Base-by-base conservation (phyloP, 2,888 invertebrate genomes). In the Trisateles emortualis region DNA sequence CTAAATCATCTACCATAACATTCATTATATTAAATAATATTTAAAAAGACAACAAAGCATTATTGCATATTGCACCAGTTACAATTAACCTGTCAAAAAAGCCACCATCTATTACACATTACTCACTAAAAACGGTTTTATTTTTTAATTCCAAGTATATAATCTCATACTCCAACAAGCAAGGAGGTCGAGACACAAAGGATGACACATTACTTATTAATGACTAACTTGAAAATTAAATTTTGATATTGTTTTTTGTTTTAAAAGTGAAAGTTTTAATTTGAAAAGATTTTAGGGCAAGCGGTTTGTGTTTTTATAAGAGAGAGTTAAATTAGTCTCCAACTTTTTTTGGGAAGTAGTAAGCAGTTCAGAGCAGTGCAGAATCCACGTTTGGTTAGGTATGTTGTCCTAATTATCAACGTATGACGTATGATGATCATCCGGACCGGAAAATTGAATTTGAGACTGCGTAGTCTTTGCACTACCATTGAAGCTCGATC, bases 141-240 rank as follows among this genome's bases (percentile, higher is more conserved):
- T 26, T 70, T n/a, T 64, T 70, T 66, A 64, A 60, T 68, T 72
- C 64, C 33, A 9, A 54, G 64, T 66, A 63, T 66, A 63, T 70
- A 53, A 72, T 69, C 54, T 62, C 65, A 72, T 73, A 78, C 72
- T 52, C 56, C 63, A 62, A 26, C 64, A 73, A 58, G 41, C 64
- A 78, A 71, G 53, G 65, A 79, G 81, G 83, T 63, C 76, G 61
- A 14, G 42, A 56, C 41, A 77, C 74, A 74, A 68, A 74, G 74
- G 68, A 76, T 81, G 79, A 78, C 76, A 79, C 78, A 79, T 45
- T 47, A 44, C 26, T 59, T 59, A 47, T 36, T 56, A 64, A 69
- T 57, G 57, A 61, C 42, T 49, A 49, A 54, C 14, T 49, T 43
- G 33, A 39, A 43, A 11, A 32, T 14, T 17, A 33, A 32, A 5